A percentile compares a stretch with the other conserved stretches of the same genome.
Conservation (phyloP, 2,113 vertebrate genomes). For the Amblyornis subalaris region DNA sequence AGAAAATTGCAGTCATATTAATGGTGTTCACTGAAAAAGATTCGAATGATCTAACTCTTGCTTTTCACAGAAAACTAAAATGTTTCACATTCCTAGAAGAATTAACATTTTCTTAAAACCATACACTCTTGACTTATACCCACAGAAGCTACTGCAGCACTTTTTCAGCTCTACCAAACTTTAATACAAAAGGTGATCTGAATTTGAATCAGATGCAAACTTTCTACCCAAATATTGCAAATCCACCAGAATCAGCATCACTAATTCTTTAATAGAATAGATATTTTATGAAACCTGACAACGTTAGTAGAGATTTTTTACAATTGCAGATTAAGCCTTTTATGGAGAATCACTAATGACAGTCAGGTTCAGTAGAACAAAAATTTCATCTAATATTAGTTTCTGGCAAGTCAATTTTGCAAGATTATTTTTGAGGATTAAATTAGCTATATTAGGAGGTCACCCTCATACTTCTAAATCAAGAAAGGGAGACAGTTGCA, state of each 20-base stretch:
- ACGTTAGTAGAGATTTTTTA: conserved; percentile 46
- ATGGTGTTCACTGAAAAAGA: background rate
- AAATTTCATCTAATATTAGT: conserved; percentile 63
- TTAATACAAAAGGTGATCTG: background rate
- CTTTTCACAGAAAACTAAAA: background rate
- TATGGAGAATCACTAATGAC: conserved; percentile 55
- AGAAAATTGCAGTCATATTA: background rate
- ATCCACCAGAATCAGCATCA: background rate
- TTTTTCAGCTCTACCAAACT: conserved; percentile 3
- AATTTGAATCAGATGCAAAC: conserved; percentile 6
- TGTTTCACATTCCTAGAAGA: background rate
- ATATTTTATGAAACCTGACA: conserved; percentile 65
- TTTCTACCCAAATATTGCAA: background rate
- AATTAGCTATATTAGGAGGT: conserved; percentile 69
- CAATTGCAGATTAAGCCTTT: conserved; percentile 40
- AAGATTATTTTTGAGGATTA: conserved; percentile 68
- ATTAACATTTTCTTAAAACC: background rate
- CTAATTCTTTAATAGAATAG: conserved; percentile 67
- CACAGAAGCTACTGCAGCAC: background rate
- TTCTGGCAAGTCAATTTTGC: conserved; percentile 63
- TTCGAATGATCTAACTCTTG: background rate
- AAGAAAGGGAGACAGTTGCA: conserved; percentile 58
- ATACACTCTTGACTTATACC: background rate
- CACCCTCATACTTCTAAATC: conserved; percentile 60
- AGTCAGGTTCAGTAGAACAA: conserved; percentile 59